Base-by-base conservation (phyloP, 2,113 vertebrate species). In the Chlorocebus sabaeus region DNA sequence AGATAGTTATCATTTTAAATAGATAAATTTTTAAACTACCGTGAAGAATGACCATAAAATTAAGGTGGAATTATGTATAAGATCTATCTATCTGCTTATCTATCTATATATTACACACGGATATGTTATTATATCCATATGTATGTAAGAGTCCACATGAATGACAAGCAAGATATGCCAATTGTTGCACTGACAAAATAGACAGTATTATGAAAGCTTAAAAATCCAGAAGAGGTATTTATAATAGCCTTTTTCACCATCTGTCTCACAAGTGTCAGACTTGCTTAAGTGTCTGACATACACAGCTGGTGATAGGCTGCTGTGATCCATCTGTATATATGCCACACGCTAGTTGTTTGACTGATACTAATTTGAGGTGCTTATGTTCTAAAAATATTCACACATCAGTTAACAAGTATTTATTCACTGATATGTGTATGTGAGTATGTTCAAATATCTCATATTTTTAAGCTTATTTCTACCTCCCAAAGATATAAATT, bases 181-280 rank as follows among this genome's bases (percentile, higher is more conserved):
- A 95, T 72, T 96, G 82, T 90, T 96, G 11, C 10, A 48, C 30
- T 97, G 89, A 40, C 52, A 90, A 93, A 88, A 93, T 35, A 91
- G 85, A 95, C 52, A 61, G 87, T 67, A 75, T 86, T 55, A 88
- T 96, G 89, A 89, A 95, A 96, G 89, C 93, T 97, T 95, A 67
- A 73, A 6, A 90, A 97, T 95, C 68, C 96, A 97, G 95, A 89
- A 98, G 97, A 97, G 95, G 89, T 95, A 94, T 87, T 93, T 96
- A 70, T 94, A 93, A 93, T 88, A 96, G 89, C 89, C 73, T 90
- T 96, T 95, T 92, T 45, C 50, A 93, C 97, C 97, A 97, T 97
- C 98, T 98, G 98, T 91, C 93, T 95, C 22, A 85, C 68, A 90
- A 95, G 83, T 84, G 97, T 97, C 97, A 93, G 98, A 84, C 75